Base-by-base conservation (phyloP, 2,888 invertebrate genomes). In the Chorisops tibialis region DNA sequence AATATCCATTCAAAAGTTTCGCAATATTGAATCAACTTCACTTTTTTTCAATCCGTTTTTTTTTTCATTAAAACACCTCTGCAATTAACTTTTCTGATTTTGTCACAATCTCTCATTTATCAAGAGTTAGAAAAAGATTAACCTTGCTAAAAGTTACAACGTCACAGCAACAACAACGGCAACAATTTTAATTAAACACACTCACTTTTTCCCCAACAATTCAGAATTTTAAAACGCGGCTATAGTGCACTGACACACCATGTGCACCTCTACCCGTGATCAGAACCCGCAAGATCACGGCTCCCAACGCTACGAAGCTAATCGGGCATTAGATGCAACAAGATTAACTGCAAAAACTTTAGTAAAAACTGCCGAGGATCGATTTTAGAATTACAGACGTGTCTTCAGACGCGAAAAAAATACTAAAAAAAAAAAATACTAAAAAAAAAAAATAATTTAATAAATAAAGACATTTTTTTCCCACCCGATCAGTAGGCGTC, bases 351-450 rank as follows among this genome's bases (percentile, higher is more conserved):
- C 56, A 43, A 56, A 56, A 43, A 43, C 56, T 30, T 21, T n/a
- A 21, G 43, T 24, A 45, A 56, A 56, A 56, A 56, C 56, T 56
- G 30, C 24, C 43, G 21, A 30, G n/a, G n/a, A n/a, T n/a, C 56
- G 43, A 45, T 30, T 30, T 9, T 30, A 30, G 30, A 30, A 30
- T 30, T n/a, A n/a, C 30, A 30, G 30, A 7, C 30, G 30, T 9
- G 30, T 30, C 30, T 30, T 30, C 7, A 30, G 30, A 30, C 30
- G 30, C 30, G 30, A 30, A 5, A 9, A 30, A 30, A 30, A 30
- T 7, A 30, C n/a, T n/a, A n/a, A n/a, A n/a, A n/a, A n/a, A n/a
- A n/a, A n/a, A n/a, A n/a, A n/a, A n/a, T n/a, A n/a, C n/a, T n/a
- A n/a, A n/a, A n/a, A n/a, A n/a, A n/a, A n/a, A n/a, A n/a, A n/a